Evolutionary conservation across 2,113 vertebrate species (phyloP).

Genomic region (Cephalopterus ornatus): DNA sequence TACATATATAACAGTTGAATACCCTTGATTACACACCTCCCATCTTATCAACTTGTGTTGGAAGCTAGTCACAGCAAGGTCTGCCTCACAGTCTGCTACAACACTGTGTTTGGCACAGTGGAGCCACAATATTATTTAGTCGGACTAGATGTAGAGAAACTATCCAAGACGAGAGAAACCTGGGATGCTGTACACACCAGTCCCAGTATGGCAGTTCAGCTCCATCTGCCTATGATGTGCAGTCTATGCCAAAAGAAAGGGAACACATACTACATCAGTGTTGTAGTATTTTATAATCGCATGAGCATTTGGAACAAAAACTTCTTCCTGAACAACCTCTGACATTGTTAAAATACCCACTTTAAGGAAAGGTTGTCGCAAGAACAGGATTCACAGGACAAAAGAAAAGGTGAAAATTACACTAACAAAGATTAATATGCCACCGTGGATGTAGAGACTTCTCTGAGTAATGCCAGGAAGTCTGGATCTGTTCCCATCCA

Average conservation of each 20-base stretch:
- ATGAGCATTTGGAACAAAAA: background rate
- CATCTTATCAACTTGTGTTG: background rate
- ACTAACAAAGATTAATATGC: background rate
- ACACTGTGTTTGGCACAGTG: fast-evolving
- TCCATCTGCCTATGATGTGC: fast-evolving
- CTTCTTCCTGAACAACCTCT: background rate
- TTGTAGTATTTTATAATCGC: background rate
- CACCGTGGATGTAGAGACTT: background rate
- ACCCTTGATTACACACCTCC: background rate
- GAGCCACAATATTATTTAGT: background rate
- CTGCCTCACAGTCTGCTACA: background rate
- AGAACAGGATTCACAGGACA: background rate
- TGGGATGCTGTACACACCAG: background rate
- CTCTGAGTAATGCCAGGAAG: background rate
- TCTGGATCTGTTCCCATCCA: background rate
- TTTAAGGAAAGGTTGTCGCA: background rate
- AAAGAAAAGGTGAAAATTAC: background rate
- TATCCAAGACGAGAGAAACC: background rate
- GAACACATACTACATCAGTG: background rate
- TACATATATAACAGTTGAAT: background rate
- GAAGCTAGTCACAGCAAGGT: background rate
- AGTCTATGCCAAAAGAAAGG: background rate
- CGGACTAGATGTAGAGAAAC: background rate
- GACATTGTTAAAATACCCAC: background rate
- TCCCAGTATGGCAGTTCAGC: background rate